phyloP scores from a whole-genome alignment of 37 sponge, comb jelly and placozoan species.

The Halisarca cf. caerulea region DNA sequence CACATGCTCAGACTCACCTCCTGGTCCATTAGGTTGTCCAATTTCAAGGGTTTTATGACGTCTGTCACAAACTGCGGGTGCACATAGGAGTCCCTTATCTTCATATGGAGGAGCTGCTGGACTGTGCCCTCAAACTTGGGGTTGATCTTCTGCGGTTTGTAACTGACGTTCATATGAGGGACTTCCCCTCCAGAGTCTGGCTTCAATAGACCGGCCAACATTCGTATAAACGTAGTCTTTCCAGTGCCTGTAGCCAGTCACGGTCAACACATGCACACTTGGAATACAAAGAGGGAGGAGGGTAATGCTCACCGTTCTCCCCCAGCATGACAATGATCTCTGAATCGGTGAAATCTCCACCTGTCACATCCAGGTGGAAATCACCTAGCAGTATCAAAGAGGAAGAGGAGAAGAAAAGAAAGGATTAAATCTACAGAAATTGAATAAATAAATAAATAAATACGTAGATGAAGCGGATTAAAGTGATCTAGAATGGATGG shows the following conservation, averaged over 20 bases:
- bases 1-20: constrained; percentile 56
- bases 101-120: constrained; percentile 88
- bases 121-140: constrained; percentile 96
- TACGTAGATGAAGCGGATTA: too few species aligned
- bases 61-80: constrained; percentile 98
- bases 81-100: constrained; percentile 95
- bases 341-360: constrained; percentile 97
- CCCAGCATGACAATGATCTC: constrained; percentile 99
- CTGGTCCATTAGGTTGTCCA: constrained; percentile 87
- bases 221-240: constrained; percentile 97
- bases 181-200: constrained; percentile 90
- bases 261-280: too few species aligned
- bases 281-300: too few species aligned
- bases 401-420: too few species aligned
- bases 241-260: constrained; percentile 69
- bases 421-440: too few species aligned
- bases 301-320: constrained; percentile 73
- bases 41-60: constrained; percentile 94
- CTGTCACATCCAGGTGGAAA: constrained; percentile 4
- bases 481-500: too few species aligned
- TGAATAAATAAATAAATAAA: too few species aligned
- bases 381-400: neutral
- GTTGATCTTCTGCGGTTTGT: constrained; percentile 99
- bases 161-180: constrained; percentile 90
- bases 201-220: constrained; percentile 94